phyloP scores from a whole-genome alignment of 1,140 invertebrate genomes.

The Drosophila tropicalis region DNA sequence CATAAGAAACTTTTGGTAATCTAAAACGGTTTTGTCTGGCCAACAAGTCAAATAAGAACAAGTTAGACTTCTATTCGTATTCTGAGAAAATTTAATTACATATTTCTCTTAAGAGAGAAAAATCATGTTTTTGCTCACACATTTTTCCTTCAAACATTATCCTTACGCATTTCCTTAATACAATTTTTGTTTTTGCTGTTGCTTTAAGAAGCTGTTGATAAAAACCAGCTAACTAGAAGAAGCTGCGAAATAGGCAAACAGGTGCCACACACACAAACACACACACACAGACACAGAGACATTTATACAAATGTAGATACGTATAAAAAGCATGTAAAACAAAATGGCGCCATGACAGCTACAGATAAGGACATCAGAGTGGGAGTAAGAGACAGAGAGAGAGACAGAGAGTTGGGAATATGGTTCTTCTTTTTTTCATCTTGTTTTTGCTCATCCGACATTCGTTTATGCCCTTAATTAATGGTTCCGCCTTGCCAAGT shows the following conservation, averaged over 20 bases:
- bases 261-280: conserved; percentile 39
- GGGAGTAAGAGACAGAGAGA: neutral
- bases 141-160: conserved; percentile 5
- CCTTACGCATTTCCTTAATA: neutral
- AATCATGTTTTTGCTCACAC: neutral
- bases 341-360: conserved; percentile 64
- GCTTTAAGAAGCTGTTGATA: conserved; percentile 23
- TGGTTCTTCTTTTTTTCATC: conserved; percentile 13
- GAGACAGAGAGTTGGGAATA: neutral
- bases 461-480: conserved; percentile 62
- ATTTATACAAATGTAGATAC: conserved; percentile 6
- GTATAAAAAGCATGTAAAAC: conserved; percentile 4
- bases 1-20: neutral
- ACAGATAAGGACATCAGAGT: conserved; percentile 58
- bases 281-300: neutral
- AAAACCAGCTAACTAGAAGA: conserved; percentile 6
- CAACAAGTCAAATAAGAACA: neutral
- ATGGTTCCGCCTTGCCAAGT: conserved; percentile 57
- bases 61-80: neutral
- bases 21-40: neutral
- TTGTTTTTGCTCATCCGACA: conserved; percentile 38
- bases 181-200: conserved; percentile 4
- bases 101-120: neutral
- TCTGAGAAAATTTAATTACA: conserved; percentile 2
- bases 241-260: conserved; percentile 43